These are phyloP conservation scores for Periophthalmus modestus DNA, from an alignment of 2,113 vertebrate genomes.

Conservation along the genomic window DNA sequence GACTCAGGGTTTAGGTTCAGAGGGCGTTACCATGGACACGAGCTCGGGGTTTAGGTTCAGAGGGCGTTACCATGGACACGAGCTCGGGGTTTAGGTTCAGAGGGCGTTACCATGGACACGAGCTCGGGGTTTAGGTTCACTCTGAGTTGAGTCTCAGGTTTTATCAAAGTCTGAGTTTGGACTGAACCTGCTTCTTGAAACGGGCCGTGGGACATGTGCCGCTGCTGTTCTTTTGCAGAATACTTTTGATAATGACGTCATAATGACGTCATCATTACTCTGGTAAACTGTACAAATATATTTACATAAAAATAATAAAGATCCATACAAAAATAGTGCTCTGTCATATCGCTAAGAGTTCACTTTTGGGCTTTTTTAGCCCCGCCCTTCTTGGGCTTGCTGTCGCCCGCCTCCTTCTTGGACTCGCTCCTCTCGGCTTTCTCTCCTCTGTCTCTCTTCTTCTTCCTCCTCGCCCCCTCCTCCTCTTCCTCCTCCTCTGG, in stretches of 20 bases:
- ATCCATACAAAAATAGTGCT: slow-evolving; percentile 38
- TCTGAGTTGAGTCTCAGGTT: too few species aligned
- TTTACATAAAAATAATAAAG: slow-evolving; percentile 47
- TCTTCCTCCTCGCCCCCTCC: slow-evolving; percentile 24
- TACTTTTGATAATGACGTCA: background rate
- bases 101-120: too few species aligned
- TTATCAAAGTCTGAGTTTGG: too few species aligned
- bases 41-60: too few species aligned
- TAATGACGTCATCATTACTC: background rate
- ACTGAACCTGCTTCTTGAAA: too few species aligned
- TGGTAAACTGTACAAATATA: slow-evolving; percentile 1
- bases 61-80: too few species aligned
- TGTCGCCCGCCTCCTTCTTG: slow-evolving; percentile 48
- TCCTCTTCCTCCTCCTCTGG: slow-evolving; percentile 50
- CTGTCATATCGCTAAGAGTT: slow-evolving; percentile 32
- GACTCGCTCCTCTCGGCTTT: slow-evolving; percentile 40
- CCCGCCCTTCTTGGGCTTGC: slow-evolving; percentile 56
- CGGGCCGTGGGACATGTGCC: too few species aligned
- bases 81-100: too few species aligned
- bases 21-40: too few species aligned
- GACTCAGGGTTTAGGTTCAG: too few species aligned
- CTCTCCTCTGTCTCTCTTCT: slow-evolving; percentile 29
- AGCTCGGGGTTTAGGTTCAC: too few species aligned
- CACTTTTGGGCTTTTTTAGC: slow-evolving; percentile 71
- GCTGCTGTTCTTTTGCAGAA: too few species aligned